Conservation (phyloP, 2,888 invertebrate genomes). For the Anagyrus pseudococci region DNA sequence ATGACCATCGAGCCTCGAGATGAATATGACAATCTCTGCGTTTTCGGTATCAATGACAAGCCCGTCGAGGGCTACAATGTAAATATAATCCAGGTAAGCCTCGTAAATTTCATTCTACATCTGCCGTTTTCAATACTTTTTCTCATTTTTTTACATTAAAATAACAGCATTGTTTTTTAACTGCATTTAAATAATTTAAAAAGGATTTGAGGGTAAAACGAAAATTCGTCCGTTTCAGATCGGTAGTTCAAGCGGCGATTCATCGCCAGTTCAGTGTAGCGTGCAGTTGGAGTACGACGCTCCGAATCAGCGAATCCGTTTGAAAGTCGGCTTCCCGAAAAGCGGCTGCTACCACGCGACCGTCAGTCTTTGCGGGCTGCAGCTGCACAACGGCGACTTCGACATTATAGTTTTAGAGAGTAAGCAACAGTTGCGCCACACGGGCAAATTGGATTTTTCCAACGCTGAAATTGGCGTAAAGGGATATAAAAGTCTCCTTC, state of each 20-base stretch:
- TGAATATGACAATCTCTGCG: slow-evolving; percentile 86
- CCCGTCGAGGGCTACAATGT: slow-evolving; percentile 67
- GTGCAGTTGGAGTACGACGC: slow-evolving; percentile 75
- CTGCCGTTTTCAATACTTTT: not conserved
- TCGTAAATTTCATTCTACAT: not conserved
- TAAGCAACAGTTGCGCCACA: slow-evolving; percentile 66
- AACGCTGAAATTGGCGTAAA: no score
- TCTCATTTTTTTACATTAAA: not conserved
- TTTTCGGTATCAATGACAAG: slow-evolving; percentile 68
- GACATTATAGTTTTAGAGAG: slow-evolving; percentile 90
- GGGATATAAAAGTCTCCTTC: no score
- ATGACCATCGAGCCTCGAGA: slow-evolving; percentile 91
- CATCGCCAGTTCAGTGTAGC: slow-evolving; percentile 65
- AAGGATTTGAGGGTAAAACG: not conserved
- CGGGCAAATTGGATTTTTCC: no score
- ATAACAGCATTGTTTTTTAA: slow-evolving; percentile 4
- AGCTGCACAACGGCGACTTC: slow-evolving; percentile 88
- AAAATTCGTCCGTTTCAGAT: slow-evolving; percentile 63
- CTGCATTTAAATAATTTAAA: not conserved
- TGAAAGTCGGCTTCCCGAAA: slow-evolving; percentile 78
- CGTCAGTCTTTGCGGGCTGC: slow-evolving; percentile 76
- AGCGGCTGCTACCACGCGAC: slow-evolving; percentile 85
- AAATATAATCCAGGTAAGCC: slow-evolving; percentile 59
- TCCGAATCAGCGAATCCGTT: slow-evolving; percentile 77
- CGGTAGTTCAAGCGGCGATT: slow-evolving; percentile 67